These are phyloP conservation scores for Yponomeuta cagnagella DNA, from an alignment of 2,888 invertebrate species.

Conservation along the genomic window DNA sequence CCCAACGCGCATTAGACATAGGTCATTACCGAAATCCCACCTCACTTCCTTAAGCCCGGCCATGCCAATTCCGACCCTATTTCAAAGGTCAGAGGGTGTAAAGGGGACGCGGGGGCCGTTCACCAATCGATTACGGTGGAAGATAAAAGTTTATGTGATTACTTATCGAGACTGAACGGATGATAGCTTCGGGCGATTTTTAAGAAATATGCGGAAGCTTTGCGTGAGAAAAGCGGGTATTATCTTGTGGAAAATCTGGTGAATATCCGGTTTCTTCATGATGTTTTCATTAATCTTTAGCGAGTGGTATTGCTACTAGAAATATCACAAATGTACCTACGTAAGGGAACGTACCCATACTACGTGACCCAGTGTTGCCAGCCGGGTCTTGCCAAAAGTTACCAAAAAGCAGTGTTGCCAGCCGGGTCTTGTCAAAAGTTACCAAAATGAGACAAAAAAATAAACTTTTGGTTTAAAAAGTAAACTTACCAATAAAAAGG, in stretches of 20 bases:
- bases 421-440: too few species aligned
- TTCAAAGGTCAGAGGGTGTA: neutral
- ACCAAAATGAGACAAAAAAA: too few species aligned
- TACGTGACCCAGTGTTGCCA: too few species aligned
- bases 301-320: too few species aligned
- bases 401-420: too few species aligned
- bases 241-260: neutral
- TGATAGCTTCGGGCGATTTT: constrained; percentile 10
- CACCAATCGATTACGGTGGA: constrained; percentile 8
- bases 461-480: too few species aligned
- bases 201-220: neutral
- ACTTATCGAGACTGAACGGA: neutral
- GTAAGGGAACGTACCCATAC: too few species aligned
- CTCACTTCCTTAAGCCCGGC: neutral
- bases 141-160: constrained; percentile 13
- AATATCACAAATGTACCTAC: too few species aligned
- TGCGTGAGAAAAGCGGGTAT: neutral
- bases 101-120: neutral
- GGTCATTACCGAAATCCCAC: constrained; percentile 2
- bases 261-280: neutral
- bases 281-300: too few species aligned
- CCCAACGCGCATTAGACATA: neutral
- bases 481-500: too few species aligned
- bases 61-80: neutral
- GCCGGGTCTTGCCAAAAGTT: too few species aligned